Evolutionary conservation across 2,113 vertebrate species (phyloP).

Genomic region (Platanista minor): DNA sequence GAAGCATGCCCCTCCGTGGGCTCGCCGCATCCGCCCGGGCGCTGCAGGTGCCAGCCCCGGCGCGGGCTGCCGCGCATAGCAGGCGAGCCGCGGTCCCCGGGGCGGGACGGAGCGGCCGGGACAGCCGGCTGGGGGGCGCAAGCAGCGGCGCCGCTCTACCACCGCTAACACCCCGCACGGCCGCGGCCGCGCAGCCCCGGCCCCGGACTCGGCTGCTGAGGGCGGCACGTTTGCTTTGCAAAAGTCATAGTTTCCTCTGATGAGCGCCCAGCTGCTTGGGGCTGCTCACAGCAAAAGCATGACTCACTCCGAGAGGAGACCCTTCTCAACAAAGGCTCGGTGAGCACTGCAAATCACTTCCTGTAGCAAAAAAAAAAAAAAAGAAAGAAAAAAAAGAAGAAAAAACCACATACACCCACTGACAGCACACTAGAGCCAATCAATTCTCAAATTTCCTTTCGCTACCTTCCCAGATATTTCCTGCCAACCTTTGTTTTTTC

Average conservation of each 20-base stretch:
- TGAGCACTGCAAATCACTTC: slow-evolving; percentile 99
- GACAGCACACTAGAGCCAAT: slow-evolving; percentile 95
- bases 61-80: slow-evolving; percentile 91
- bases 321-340: slow-evolving; percentile 99
- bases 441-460: slow-evolving; percentile 93
- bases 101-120: slow-evolving; percentile 69
- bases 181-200: slow-evolving; percentile 25
- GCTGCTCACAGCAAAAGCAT: slow-evolving; percentile 96
- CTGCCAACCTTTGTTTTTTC: slow-evolving; percentile 78
- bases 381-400: slow-evolving; percentile 78
- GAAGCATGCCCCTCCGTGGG: slow-evolving; percentile 99
- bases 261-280: slow-evolving; percentile 85
- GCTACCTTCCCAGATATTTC: slow-evolving; percentile 87
- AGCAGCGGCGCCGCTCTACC: background rate
- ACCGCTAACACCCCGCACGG: slow-evolving; percentile 36
- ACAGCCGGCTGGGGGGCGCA: slow-evolving; percentile 31
- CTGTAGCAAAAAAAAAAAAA: slow-evolving; percentile 89
- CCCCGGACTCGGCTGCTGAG: slow-evolving; percentile 66
- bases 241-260: slow-evolving; percentile 84
- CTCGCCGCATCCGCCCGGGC: slow-evolving; percentile 89
- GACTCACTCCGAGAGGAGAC: slow-evolving; percentile 98
- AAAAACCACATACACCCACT: slow-evolving; percentile 88
- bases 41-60: slow-evolving; percentile 88
- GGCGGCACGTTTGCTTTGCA: slow-evolving; percentile 79
- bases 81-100: slow-evolving; percentile 82